Evolutionary conservation across 2,797 vertebrate genomes (phyloP).

Genomic region (Luscinia luscinia): DNA sequence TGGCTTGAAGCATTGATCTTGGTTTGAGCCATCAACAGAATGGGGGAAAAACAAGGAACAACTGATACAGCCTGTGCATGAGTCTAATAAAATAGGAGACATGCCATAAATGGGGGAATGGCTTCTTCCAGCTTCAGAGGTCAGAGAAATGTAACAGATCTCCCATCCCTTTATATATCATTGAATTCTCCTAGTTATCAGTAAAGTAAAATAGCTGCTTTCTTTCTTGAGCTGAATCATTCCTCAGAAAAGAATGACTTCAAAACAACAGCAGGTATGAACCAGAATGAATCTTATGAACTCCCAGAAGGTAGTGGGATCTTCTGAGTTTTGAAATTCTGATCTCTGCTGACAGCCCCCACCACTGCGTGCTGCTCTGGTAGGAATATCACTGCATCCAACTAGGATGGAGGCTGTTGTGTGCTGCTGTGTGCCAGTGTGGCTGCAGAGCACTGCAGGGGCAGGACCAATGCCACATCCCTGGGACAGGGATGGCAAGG

Average conservation of each 20-base stretch:
- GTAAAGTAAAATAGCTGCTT: background rate
- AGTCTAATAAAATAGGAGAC: slow-evolving; percentile 34
- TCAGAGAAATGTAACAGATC: background rate
- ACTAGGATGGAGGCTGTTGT: accelerated
- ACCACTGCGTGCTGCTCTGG: accelerated
- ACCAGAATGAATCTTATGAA: background rate
- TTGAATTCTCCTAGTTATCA: background rate
- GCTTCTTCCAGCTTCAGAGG: background rate
- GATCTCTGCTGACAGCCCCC: background rate
- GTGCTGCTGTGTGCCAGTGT: no score
- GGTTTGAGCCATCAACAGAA: background rate
- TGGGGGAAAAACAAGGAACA: slow-evolving; percentile 68
- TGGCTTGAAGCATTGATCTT: background rate
- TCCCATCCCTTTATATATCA: background rate
- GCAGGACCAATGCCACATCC: background rate
- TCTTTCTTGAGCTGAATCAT: background rate
- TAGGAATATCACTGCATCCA: background rate
- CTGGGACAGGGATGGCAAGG: background rate
- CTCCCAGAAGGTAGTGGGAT: background rate
- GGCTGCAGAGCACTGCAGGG: background rate
- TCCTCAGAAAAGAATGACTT: background rate
- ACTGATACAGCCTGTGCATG: slow-evolving; percentile 4
- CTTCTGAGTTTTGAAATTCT: background rate
- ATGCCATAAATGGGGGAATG: background rate
- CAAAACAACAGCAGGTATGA: background rate